Percentiles rank a stretch among this genome's conserved stretches.
Conservation (phyloP, 2,113 vertebrate genomes). For the Dicrurus megarhynchus region DNA sequence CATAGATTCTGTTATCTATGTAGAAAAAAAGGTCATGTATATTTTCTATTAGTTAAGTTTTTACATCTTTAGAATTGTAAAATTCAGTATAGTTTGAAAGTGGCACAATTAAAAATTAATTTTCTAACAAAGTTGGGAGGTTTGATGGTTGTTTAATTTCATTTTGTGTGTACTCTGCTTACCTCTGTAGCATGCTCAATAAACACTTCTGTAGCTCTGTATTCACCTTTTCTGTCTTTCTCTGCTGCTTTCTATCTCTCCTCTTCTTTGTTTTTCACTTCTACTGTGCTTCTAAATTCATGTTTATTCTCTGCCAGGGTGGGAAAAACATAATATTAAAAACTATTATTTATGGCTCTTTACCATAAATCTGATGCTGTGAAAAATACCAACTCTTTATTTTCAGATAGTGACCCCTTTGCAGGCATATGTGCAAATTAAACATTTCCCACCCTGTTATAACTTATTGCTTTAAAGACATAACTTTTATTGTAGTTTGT, state of each 20-base stretch:
- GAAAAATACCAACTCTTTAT: conserved; percentile 61
- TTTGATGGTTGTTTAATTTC: conserved; percentile 88
- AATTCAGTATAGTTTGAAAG: conserved; percentile 88
- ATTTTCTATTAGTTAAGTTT: conserved; percentile 91
- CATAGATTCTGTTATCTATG: conserved; percentile 83
- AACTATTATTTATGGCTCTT: conserved; percentile 60
- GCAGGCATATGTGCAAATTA: conserved; percentile 58
- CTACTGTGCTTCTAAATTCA: conserved; percentile 82
- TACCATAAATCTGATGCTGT: conserved; percentile 69
- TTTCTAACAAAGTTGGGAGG: conserved; percentile 89
- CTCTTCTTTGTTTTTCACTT: conserved; percentile 80
- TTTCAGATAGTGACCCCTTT: conserved; percentile 57
- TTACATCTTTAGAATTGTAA: conserved; percentile 90
- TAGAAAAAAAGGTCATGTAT: conserved; percentile 81
- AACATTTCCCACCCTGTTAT: conserved; percentile 82
- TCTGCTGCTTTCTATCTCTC: conserved; percentile 81
- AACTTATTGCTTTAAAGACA: conserved; percentile 76
- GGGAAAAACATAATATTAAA: conserved; percentile 74
- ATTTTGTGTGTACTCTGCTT: conserved; percentile 88
- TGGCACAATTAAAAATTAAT: conserved; percentile 94
- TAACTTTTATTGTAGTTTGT: conserved; percentile 77
- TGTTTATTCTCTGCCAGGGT: conserved; percentile 80
- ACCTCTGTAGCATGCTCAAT: conserved; percentile 98
- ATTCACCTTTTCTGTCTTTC: conserved; percentile 86
- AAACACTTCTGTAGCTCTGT: conserved; percentile 95